Conservation (phyloP, 2,888 invertebrate species). For the Archaeoteleia sp. region DNA sequence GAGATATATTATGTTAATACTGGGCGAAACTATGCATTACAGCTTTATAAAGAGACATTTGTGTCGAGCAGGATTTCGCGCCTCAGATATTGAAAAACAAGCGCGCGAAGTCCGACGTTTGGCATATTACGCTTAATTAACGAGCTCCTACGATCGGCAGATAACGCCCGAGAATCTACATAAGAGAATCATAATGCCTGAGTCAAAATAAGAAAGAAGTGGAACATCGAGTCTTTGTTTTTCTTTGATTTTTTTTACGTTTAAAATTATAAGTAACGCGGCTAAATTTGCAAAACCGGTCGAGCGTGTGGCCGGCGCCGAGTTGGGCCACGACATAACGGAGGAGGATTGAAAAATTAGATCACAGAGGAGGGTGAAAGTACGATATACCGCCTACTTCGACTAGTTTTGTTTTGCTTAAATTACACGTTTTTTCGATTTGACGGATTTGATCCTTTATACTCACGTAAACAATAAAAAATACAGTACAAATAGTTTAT, state of each 20-base stretch:
- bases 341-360: slow-evolving; percentile 29
- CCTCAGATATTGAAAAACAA: slow-evolving; percentile 12
- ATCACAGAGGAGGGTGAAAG: too few species aligned
- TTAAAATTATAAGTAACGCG: slow-evolving; percentile 21
- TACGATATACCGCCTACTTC: too few species aligned
- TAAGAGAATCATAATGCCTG: slow-evolving; percentile 24
- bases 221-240: slow-evolving; percentile 2
- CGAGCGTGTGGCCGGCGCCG: slow-evolving; percentile 33
- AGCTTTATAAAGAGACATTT: slow-evolving; percentile 2
- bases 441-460: too few species aligned
- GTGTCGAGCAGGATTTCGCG: slow-evolving; percentile 4
- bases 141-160: slow-evolving; percentile 19
- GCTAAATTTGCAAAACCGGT: slow-evolving; percentile 34
- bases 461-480: too few species aligned
- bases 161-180: slow-evolving; percentile 23
- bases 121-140: slow-evolving; percentile 25
- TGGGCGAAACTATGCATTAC: neutral
- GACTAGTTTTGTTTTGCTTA: too few species aligned
- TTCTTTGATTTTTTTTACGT: slow-evolving; percentile 8
- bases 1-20: slow-evolving; percentile 11
- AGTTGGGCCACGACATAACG: slow-evolving; percentile 17
- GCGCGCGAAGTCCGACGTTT: slow-evolving; percentile 13
- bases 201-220: slow-evolving; percentile 18
- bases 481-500: too few species aligned
- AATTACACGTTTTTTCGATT: too few species aligned